Base-by-base conservation (phyloP, 2,797 vertebrate genomes). In the Podarcis lilfordi region DNA sequence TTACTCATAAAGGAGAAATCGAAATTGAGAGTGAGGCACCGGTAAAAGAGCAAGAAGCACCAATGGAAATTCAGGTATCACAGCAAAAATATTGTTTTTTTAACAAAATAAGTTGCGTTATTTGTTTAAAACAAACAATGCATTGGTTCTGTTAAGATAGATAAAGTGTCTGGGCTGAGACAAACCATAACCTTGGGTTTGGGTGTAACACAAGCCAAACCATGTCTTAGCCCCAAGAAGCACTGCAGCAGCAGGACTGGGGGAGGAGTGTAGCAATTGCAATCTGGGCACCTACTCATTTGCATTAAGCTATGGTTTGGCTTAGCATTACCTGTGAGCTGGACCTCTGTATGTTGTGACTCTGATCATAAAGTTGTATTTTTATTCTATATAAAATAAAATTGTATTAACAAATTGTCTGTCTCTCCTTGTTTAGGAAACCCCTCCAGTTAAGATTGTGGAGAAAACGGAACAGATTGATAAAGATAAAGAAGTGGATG, bases 1-100 rank as follows among this genome's bases (percentile, higher is more conserved):
- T 99, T 95, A 99, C 99, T 89, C 99, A 99, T 95, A 99, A 99
- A 97, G 99, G 99, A 84, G 99, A 99, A 97, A 99, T 99, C 92
- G 99, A 99, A 97, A 99, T 99, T 91, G 99, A 99, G 96, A 99
- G 97, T 93, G 98, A 99, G 93, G 97, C 99, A 87, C 98, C 98
- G 66, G 97, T 97, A 88, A 99, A 99, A 93, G 97, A 98, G 83
- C 97, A 97, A 92, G 96, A 98, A 19, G 98, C 98, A 93, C 95
- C 95, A 37, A 96, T 97, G 94, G 97, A 98, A 92, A 95, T 93
- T 74, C 97, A 98, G 98, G 99, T 99, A 96, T 95, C 91, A 71
- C 8, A 87, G 71, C 88, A 37, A 88, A 89, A 50, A 5, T 59
- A n/a, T 8, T 9, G 50, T 13, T 3, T 8, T 74, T 80, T 7